Conservation (phyloP, 1,140 invertebrate genomes). For the Trachymyrmex cornetzi region DNA sequence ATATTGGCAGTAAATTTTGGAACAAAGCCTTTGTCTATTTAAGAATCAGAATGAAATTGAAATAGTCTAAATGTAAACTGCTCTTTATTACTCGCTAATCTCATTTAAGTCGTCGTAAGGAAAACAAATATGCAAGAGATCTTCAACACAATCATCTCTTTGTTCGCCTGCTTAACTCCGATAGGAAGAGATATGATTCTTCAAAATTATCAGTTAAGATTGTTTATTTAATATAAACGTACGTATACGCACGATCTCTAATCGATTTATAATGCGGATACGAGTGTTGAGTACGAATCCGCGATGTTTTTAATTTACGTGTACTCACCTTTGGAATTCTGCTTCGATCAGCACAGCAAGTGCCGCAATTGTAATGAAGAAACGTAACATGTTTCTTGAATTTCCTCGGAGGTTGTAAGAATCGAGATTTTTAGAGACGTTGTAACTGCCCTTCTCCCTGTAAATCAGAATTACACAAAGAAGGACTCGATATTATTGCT, state of each 20-base stretch:
- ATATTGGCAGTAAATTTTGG: too few species aligned
- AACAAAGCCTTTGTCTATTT: neutral
- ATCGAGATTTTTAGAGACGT: neutral
- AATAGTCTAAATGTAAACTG: neutral
- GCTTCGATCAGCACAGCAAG: constrained; percentile 66
- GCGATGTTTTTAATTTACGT: neutral
- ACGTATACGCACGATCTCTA: neutral
- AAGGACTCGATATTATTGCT: too few species aligned
- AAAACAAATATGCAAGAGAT: neutral
- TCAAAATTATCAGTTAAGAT: neutral
- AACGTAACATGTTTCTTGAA: constrained; percentile 71
- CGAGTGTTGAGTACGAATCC: neutral
- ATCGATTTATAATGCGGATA: constrained; percentile 8
- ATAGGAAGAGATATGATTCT: neutral
- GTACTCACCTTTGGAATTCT: constrained; percentile 73
- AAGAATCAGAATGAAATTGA: neutral
- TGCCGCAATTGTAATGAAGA: constrained; percentile 58
- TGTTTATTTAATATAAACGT: neutral
- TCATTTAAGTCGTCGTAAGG: neutral
- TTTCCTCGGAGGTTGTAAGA: neutral
- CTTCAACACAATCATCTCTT: neutral
- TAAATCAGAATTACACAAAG: neutral
- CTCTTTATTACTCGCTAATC: neutral
- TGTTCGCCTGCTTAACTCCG: neutral
- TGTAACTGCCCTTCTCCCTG: neutral